phyloP scores from a whole-genome alignment of 2,888 invertebrate species.

The Ametastegia equiseti region DNA sequence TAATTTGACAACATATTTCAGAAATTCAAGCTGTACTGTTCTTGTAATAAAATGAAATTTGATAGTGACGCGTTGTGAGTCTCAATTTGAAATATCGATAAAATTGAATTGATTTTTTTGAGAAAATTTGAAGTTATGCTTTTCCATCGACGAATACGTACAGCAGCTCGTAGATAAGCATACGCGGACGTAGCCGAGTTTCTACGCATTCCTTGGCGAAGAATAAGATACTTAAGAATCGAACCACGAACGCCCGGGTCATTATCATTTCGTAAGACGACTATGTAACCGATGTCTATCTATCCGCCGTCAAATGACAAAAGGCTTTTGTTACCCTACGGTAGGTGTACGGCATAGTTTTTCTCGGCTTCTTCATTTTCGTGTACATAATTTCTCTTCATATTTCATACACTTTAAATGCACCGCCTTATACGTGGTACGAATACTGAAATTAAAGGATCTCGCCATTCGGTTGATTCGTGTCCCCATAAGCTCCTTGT shows the following conservation, averaged over 20 bases:
- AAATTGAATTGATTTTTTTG: background rate
- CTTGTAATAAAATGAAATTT: no score
- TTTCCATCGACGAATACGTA: background rate
- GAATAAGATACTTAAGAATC: constrained; percentile 41
- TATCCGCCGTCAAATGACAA: constrained; percentile 36
- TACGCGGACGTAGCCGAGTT: background rate
- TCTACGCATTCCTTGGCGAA: constrained; percentile 31
- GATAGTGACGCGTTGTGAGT: no score
- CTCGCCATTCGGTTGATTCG: background rate
- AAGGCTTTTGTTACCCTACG: constrained; percentile 22
- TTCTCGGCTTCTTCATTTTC: constrained; percentile 5
- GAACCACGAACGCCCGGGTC: constrained; percentile 44
- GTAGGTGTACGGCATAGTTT: background rate
- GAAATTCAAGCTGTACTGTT: no score
- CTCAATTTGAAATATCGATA: no score
- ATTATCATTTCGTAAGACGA: constrained; percentile 47
- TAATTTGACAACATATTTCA: no score
- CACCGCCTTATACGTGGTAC: background rate
- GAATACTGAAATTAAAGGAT: background rate
- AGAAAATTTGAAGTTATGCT: background rate
- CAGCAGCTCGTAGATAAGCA: background rate
- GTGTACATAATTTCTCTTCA: background rate
- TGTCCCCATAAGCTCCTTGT: background rate
- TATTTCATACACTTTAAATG: constrained; percentile 12
- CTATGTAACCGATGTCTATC: constrained; percentile 35